A percentile compares a stretch with the other conserved stretches of the same genome.
Evolutionary conservation across 2,113 vertebrate genomes (phyloP).

Genomic region (Mobula hypostoma): DNA sequence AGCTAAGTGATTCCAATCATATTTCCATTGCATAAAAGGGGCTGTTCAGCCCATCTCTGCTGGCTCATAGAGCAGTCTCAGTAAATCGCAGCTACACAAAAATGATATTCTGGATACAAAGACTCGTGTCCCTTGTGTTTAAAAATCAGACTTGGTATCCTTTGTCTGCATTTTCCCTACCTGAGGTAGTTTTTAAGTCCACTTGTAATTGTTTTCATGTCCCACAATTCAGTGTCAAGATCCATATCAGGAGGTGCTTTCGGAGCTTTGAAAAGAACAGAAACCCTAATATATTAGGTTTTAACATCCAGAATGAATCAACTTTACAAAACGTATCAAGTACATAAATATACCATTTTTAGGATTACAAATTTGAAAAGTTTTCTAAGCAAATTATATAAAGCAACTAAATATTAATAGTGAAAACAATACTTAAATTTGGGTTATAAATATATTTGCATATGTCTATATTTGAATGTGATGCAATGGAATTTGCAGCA

Average conservation of each 20-base stretch:
- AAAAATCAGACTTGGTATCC: too few species aligned
- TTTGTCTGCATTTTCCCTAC: constrained; percentile 52
- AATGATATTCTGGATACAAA: too few species aligned
- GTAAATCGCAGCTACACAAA: too few species aligned
- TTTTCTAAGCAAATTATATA: background rate
- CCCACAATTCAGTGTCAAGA: constrained; percentile 88
- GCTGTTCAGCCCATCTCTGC: too few species aligned
- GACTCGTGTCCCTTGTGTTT: too few species aligned
- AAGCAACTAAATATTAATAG: background rate
- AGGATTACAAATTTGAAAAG: background rate
- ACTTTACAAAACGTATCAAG: background rate
- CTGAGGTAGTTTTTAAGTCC: constrained; percentile 98
- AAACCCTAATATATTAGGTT: background rate
- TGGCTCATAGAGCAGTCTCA: too few species aligned
- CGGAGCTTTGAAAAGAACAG: constrained; percentile 57
- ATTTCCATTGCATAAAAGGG: too few species aligned
- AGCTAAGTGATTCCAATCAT: too few species aligned
- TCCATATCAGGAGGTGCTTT: constrained; percentile 85
- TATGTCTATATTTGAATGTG: too few species aligned
- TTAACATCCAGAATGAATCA: background rate
- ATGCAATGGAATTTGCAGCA: too few species aligned
- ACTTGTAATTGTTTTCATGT: constrained; percentile 95
- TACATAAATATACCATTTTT: background rate
- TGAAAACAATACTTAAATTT: background rate
- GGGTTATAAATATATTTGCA: too few species aligned